Evolutionary conservation across 1,140 invertebrate genomes (phyloP).

Genomic region (Listronotus oregonensis): DNA sequence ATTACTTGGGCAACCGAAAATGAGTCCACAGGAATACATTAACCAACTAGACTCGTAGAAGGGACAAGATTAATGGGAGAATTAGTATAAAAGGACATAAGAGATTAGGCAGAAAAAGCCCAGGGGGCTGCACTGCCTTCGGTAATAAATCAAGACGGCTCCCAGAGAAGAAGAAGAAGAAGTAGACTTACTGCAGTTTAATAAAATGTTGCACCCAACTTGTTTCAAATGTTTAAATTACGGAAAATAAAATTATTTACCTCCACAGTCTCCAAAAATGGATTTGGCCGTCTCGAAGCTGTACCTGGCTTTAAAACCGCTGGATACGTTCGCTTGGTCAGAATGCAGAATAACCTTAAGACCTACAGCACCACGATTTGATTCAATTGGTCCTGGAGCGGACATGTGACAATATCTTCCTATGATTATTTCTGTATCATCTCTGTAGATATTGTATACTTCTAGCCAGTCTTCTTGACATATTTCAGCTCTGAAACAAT

Average conservation of each 20-base stretch:
- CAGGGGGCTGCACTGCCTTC: too few species aligned
- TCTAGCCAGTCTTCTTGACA: conserved; percentile 94
- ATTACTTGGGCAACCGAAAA: too few species aligned
- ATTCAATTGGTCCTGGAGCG: conserved; percentile 88
- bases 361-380: conserved; percentile 80
- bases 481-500: conserved; percentile 62
- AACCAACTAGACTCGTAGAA: too few species aligned
- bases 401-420: conserved; percentile 85
- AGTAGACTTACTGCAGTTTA: too few species aligned
- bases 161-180: too few species aligned
- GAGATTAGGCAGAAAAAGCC: too few species aligned
- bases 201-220: too few species aligned
- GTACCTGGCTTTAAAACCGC: conserved; percentile 87
- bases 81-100: too few species aligned
- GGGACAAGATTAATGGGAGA: too few species aligned
- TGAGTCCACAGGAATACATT: too few species aligned
- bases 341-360: conserved; percentile 85
- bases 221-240: too few species aligned
- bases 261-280: conserved; percentile 89
- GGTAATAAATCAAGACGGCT: too few species aligned
- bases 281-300: conserved; percentile 85
- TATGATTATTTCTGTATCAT: conserved; percentile 78
- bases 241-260: conserved; percentile 43
- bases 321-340: conserved; percentile 80
- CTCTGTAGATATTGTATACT: conserved; percentile 85